Evolutionary conservation across 1,140 invertebrate genomes (phyloP), one percentile per base, ranked within the genome.

Genomic region (Rhopalosiphum padi): DNA sequence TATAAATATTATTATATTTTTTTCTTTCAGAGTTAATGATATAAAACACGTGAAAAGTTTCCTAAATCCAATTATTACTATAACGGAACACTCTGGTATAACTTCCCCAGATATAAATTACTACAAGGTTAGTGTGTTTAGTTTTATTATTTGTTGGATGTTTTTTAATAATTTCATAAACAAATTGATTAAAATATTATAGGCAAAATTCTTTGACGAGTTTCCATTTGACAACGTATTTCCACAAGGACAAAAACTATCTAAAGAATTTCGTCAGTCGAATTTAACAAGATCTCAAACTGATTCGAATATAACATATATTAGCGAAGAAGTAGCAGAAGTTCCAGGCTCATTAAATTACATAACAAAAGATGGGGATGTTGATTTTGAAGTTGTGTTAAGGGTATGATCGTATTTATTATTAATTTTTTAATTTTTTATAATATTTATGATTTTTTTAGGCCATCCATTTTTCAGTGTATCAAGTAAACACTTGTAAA

Each of bases 331-430:
- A 94, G 95, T 97, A 91, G 97, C 96, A 7, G 98, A 99, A 96
- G 98, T 98, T 3, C 96, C 98, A 0, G 99, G 99, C 1, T 98
- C 98, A 0, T 95, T 97, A 30, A 97, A 97, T 95, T 99, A 99
- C 94, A 99, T 99, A 51, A 99, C 98, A 51, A 97, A 97, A 94
- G 98, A 99, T 94, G 99, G 99, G 1, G 97, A 99, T 95, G 97
- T 99, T 83, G 98, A 99, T 95, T 97, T 98, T 94, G 97, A 97
- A 95, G 97, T 99, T 21, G 97, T 99, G 5, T 95, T 99, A 30
- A 98, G 98, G 96, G 97, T 98, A 96, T 37, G 77, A 55, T 48
- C 23, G 25, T 11, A 43, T 60, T 15, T 23, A 43, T 35, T 35
- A 37, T 23, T 35, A 43, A 48, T 23, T 46, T 48, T 89, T 43